Percentiles rank a stretch among this genome's conserved stretches.
These are phyloP conservation scores for Gorilla gorilla DNA, from an alignment of 2,113 vertebrate genomes.

Conservation along the genomic window DNA sequence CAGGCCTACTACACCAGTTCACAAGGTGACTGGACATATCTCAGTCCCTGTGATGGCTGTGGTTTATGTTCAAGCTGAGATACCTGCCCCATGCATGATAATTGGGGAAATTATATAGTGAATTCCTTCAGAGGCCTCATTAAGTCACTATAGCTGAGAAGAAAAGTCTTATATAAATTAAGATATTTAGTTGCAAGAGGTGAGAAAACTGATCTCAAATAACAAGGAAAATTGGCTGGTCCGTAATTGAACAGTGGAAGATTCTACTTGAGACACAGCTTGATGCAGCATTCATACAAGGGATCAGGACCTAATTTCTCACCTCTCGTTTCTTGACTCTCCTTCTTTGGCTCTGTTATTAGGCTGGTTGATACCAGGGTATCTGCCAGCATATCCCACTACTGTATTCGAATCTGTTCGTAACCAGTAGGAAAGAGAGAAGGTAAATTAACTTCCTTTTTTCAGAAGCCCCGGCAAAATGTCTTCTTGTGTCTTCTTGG, in stretches of 20 bases:
- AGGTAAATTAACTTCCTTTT: not conserved
- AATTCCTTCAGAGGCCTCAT: not conserved
- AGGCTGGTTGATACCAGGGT: not conserved
- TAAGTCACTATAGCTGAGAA: not conserved
- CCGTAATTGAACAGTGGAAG: not conserved
- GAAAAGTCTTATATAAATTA: not conserved
- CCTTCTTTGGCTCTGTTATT: not conserved
- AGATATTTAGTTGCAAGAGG: not conserved
- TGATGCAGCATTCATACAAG: not conserved
- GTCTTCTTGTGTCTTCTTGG: not conserved
- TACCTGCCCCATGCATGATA: not conserved
- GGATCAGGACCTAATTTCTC: not conserved
- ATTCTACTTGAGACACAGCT: not conserved
- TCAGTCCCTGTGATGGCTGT: not conserved
- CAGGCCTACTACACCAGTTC: not conserved
- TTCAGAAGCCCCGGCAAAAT: not conserved
- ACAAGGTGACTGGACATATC: fast-evolving
- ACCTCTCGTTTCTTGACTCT: not conserved
- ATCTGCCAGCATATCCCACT: not conserved
- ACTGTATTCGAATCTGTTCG: not conserved
- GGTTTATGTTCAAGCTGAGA: not conserved
- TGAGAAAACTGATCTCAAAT: not conserved
- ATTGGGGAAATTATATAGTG: not conserved
- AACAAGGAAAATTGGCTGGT: not conserved
- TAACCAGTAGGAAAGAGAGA: not conserved